These are phyloP conservation scores for Drosophila subquinaria DNA, from an alignment of 2,888 invertebrate genomes.

Conservation along the genomic window DNA sequence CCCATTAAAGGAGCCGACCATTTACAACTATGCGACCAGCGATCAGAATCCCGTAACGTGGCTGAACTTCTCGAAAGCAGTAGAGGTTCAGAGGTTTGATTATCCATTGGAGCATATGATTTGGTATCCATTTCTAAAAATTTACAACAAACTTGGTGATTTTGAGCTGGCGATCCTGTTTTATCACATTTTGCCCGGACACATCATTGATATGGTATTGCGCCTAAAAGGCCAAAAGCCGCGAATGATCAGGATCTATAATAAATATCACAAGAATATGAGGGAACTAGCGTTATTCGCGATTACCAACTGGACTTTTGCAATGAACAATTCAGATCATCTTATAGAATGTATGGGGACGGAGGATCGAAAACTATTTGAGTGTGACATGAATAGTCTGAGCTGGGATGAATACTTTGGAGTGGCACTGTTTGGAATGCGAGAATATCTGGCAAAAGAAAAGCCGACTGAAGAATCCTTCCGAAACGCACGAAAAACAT, in stretches of 20 bases:
- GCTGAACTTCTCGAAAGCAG: background rate
- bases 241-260: constrained; percentile 90
- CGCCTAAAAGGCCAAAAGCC: constrained; percentile 56
- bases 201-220: constrained; percentile 86
- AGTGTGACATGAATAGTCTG: constrained; percentile 90
- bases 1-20: background rate
- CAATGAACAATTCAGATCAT: constrained; percentile 87
- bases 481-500: background rate
- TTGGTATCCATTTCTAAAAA: constrained; percentile 2
- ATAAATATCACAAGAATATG: constrained; percentile 92
- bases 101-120: constrained; percentile 4
- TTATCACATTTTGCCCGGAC: constrained; percentile 89
- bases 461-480: constrained; percentile 11
- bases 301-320: constrained; percentile 89
- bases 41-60: constrained; percentile 2
- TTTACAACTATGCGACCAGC: constrained; percentile 9
- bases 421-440: constrained; percentile 89
- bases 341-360: constrained; percentile 85
- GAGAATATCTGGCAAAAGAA: constrained; percentile 88
- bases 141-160: constrained; percentile 37
- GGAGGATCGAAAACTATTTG: constrained; percentile 87
- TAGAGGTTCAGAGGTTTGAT: background rate
- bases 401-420: constrained; percentile 87
- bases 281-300: constrained; percentile 91
- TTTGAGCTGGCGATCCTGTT: constrained; percentile 86